A percentile compares a stretch with the other conserved stretches of the same genome.
Conservation (phyloP, 2,888 invertebrate genomes). For the Caenorhabditis japonica region DNA sequence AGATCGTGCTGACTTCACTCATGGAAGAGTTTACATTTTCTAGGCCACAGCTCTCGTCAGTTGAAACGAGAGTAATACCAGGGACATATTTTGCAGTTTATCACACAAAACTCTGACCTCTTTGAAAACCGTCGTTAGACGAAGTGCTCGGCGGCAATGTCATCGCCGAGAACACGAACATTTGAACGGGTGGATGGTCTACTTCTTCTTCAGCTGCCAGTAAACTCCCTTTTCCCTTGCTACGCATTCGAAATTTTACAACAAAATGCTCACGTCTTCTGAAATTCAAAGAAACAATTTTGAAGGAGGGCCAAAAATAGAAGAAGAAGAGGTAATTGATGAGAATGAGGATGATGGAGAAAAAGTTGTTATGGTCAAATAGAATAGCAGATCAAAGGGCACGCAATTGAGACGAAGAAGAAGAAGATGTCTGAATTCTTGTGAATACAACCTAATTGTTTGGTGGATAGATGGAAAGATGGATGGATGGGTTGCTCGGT, state of each 20-base stretch:
- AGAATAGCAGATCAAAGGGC: conserved; percentile 19
- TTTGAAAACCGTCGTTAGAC: conserved; percentile 15
- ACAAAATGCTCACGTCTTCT: not conserved
- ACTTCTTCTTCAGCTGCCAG: not conserved
- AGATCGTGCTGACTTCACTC: too few relatives aligned
- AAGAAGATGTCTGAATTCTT: conserved; percentile 13
- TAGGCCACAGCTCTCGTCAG: too few relatives aligned
- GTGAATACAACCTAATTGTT: conserved; percentile 20
- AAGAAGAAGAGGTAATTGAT: conserved; percentile 9
- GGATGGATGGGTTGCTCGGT: not conserved
- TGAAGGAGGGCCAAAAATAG: conserved; percentile 8
- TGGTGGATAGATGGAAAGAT: too few relatives aligned
- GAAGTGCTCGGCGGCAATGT: conserved; percentile 52
- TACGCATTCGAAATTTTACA: conserved; percentile 13
- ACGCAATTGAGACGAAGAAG: too few relatives aligned
- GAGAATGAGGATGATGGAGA: conserved; percentile 6
- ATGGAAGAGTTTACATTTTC: too few relatives aligned
- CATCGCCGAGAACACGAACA: conserved; percentile 55
- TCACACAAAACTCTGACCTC: too few relatives aligned
- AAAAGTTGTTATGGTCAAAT: too few relatives aligned
- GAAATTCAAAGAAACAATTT: not conserved
- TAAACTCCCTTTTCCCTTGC: not conserved
- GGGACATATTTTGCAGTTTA: too few relatives aligned
- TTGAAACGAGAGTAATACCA: too few relatives aligned
- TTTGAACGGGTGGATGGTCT: conserved; percentile 22